Percentiles rank a stretch among this genome's conserved stretches.
Conservation (phyloP, 2,888 invertebrate genomes). For the Ligdia adustata region DNA sequence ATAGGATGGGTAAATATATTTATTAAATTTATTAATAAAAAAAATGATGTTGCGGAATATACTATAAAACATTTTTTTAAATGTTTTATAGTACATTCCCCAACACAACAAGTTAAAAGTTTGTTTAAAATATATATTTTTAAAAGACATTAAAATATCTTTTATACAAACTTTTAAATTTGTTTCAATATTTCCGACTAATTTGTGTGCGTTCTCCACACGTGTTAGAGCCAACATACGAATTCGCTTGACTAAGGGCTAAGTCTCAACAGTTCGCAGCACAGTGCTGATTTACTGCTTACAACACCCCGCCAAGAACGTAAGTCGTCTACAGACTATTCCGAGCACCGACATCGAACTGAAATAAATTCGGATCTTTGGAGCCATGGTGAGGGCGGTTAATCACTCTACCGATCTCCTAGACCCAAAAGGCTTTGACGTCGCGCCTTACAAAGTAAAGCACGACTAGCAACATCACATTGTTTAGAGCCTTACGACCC, state of each 20-base stretch:
- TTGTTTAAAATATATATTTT: background rate
- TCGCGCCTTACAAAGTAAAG: slow-evolving; percentile 54
- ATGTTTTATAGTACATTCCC: no score
- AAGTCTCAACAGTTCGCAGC: slow-evolving; percentile 86
- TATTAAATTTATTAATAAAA: background rate
- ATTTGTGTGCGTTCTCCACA: no score
- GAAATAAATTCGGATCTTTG: slow-evolving; percentile 45
- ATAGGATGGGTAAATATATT: no score
- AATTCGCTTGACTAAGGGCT: slow-evolving; percentile 65
- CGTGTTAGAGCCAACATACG: background rate
- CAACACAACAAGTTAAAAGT: no score
- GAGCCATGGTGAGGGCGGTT: slow-evolving; percentile 48
- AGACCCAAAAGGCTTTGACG: slow-evolving; percentile 63
- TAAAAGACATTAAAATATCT: no score
- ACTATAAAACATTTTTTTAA: no score
- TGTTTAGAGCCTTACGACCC: slow-evolving; percentile 75
- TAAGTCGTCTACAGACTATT: slow-evolving; percentile 86
- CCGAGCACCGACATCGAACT: slow-evolving; percentile 81
- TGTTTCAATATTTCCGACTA: background rate
- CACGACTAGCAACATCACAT: slow-evolving; percentile 63
- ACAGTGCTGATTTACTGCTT: slow-evolving; percentile 44
- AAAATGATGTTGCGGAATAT: no score
- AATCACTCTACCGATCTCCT: slow-evolving; percentile 57
- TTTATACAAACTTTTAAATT: background rate
- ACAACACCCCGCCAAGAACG: slow-evolving; percentile 80